These are phyloP conservation scores for Dendroctonus ponderosae DNA, from an alignment of 1,140 invertebrate genomes.

Conservation along the genomic window DNA sequence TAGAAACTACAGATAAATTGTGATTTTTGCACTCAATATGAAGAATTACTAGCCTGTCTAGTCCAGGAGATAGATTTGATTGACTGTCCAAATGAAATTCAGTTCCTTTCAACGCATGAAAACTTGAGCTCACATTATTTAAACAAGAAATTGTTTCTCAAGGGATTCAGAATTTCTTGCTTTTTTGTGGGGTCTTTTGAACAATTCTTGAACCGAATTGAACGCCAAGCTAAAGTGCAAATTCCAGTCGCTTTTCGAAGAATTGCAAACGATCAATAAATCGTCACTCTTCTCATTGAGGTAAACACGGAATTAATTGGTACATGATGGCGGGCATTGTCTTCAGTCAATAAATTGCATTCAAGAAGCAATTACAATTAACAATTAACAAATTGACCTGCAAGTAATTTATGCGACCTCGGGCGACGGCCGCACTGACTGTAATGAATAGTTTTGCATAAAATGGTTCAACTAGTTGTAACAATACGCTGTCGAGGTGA, in stretches of 20 bases:
- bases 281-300: slow-evolving; percentile 4
- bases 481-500: too few species aligned
- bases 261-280: slow-evolving; percentile 9
- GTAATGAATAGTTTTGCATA: slow-evolving; percentile 20
- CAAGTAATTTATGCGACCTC: slow-evolving; percentile 12
- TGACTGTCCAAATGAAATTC: too few species aligned
- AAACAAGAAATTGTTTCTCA: too few species aligned
- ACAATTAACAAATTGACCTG: slow-evolving; percentile 37
- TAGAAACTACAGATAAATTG: too few species aligned
- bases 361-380: slow-evolving; percentile 33
- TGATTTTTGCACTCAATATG: too few species aligned
- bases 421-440: slow-evolving; percentile 1
- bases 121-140: too few species aligned
- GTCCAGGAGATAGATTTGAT: too few species aligned
- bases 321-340: slow-evolving; percentile 20
- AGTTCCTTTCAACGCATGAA: too few species aligned
- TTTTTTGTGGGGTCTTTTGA: not conserved
- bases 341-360: slow-evolving; percentile 21
- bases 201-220: not conserved
- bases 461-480: not conserved
- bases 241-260: slow-evolving; percentile 6
- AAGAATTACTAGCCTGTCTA: too few species aligned
- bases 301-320: slow-evolving; percentile 16
- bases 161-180: not conserved
- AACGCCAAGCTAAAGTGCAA: slow-evolving; percentile 1